Conservation (phyloP, 2,888 invertebrate genomes). For the Clunio marinus region DNA sequence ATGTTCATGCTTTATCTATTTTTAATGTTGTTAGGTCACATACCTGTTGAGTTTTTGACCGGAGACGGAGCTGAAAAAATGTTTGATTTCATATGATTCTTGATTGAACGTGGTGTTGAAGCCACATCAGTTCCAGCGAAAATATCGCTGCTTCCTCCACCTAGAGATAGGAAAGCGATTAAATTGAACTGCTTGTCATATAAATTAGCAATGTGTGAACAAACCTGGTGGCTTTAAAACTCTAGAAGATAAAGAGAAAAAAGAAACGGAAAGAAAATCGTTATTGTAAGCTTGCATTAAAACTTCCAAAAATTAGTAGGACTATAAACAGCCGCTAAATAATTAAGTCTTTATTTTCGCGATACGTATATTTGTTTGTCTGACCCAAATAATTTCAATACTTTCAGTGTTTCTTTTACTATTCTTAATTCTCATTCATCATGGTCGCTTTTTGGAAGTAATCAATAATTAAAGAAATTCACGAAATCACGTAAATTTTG, state of each 20-base stretch:
- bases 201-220: background rate
- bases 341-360: slow-evolving; percentile 5
- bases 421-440: background rate
- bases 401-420: too few species aligned
- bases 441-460: slow-evolving; percentile 1
- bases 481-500: slow-evolving; percentile 14
- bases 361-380: slow-evolving; percentile 2
- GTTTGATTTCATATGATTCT: slow-evolving; percentile 52
- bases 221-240: slow-evolving; percentile 58
- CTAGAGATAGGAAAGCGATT: slow-evolving; percentile 42
- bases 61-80: slow-evolving; percentile 49
- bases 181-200: background rate
- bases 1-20: too few species aligned
- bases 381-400: slow-evolving; percentile 17
- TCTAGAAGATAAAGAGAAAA: slow-evolving; percentile 50
- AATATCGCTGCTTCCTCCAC: slow-evolving; percentile 60
- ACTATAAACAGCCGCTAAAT: background rate
- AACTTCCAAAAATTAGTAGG: slow-evolving; percentile 8
- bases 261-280: slow-evolving; percentile 30
- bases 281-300: slow-evolving; percentile 26
- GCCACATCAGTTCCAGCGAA: slow-evolving; percentile 45
- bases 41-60: slow-evolving; percentile 48
- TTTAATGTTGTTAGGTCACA: slow-evolving; percentile 40
- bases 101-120: slow-evolving; percentile 48
- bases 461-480: slow-evolving; percentile 30